phyloP scores from a whole-genome alignment of 2,797 vertebrate species.

The Tokudaia tokunoshimensis region DNA sequence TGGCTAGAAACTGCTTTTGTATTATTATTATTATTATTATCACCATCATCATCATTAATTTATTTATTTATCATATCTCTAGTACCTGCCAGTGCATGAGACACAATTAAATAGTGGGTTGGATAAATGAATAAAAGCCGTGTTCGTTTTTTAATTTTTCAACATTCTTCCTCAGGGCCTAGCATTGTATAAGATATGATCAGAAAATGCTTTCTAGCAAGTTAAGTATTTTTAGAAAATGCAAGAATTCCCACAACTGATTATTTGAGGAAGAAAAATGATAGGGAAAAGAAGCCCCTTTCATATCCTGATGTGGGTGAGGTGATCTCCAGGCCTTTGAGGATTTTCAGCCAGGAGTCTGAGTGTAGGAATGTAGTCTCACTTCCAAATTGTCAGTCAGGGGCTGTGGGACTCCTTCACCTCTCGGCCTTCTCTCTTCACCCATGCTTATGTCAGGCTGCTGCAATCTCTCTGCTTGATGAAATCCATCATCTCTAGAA shows the following conservation, averaged over 20 bases:
- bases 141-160: background rate
- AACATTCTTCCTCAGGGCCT: background rate
- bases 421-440: background rate
- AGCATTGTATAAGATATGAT: background rate
- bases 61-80: background rate
- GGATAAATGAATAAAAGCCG: background rate
- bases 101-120: background rate
- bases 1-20: background rate
- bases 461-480: fast-evolving
- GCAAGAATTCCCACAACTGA: background rate
- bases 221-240: constrained; percentile 15
- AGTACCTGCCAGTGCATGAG: background rate
- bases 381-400: background rate
- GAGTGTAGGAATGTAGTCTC: background rate
- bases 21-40: background rate
- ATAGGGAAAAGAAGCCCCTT: background rate
- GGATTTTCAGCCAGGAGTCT: background rate
- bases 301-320: background rate
- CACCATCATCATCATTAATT: background rate
- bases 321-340: background rate
- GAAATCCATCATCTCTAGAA: background rate
- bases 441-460: too few relatives aligned
- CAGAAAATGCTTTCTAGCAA: background rate
- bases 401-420: background rate
- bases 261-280: constrained; percentile 22